Evolutionary conservation across 1,140 invertebrate genomes (phyloP).

Genomic region (Zaprionus ghesquierei): DNA sequence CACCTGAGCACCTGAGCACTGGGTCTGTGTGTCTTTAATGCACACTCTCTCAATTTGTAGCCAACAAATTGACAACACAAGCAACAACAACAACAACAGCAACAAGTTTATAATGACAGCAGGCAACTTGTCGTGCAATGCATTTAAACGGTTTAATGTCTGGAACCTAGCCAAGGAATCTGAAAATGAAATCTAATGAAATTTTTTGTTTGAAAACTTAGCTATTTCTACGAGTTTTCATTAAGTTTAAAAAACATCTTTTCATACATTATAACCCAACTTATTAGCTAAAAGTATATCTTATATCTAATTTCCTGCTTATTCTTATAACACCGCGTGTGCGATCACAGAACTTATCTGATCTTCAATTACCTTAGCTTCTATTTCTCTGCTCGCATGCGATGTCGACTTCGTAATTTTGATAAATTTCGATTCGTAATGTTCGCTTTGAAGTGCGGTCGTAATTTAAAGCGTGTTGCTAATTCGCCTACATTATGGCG

Average conservation of each 20-base stretch:
- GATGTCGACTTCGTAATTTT: background rate
- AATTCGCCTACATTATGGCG: slow-evolving; percentile 17
- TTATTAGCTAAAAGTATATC: background rate
- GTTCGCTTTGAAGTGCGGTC: background rate
- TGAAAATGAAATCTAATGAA: slow-evolving; percentile 42
- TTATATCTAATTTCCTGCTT: background rate
- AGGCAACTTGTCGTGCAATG: slow-evolving; percentile 37
- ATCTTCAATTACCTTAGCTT: background rate
- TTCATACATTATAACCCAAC: too few species aligned
- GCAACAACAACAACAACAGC: slow-evolving; percentile 13
- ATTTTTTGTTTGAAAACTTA: background rate
- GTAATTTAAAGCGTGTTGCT: slow-evolving; percentile 28
- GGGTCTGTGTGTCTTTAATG: slow-evolving; percentile 28
- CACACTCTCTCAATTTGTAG: slow-evolving; percentile 33
- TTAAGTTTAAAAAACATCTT: background rate
- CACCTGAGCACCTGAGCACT: background rate
- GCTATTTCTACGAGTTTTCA: background rate
- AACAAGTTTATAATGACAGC: slow-evolving; percentile 1
- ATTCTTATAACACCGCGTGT: background rate
- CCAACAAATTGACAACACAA: slow-evolving; percentile 24
- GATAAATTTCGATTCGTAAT: slow-evolving; percentile 5
- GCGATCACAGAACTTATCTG: background rate
- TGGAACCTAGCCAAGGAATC: slow-evolving; percentile 48
- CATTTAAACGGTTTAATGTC: slow-evolving; percentile 53
- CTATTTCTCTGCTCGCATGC: background rate